Base-by-base conservation (phyloP, 2,888 invertebrate genomes). In the Nowickia ferox region DNA sequence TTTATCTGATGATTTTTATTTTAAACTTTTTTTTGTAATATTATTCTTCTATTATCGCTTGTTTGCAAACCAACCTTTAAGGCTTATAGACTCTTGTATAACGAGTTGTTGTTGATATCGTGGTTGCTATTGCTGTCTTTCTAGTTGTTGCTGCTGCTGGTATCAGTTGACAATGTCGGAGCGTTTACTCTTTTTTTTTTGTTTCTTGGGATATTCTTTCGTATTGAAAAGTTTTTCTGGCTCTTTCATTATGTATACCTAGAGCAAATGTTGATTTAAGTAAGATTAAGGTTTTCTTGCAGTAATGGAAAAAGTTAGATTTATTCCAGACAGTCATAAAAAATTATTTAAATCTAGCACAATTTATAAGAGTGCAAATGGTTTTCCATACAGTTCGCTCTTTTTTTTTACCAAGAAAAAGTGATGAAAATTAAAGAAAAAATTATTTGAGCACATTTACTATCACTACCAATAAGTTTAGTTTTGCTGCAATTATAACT, bases 1-100 rank as follows among this genome's bases (percentile, higher is more conserved):
- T 80, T 76, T 53, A 75, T 80, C 63, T 46, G 13, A 1, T 75
- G n/a, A 19, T 55, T 22, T 84, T 19, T 65, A 19, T 30, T 63
- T 59, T 71, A 68, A 38, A 8, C 10, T 9, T 17, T 51, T 15
- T 19, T 51, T 55, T 76, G 13, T 17, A 61, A 42, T 82, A 66
- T 71, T 19, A 59, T 78, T 78, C 77, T 78, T 69, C 30, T 83
- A 42, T 84, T 75, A 80, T 80, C 69, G 68, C 61, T 76, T 75
- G 61, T 84, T 74, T 84, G 61, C 40, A 19, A 57, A 66, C 48
- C n/a, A 66, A 72, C 72, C 82, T 83, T 71, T 71, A 77, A 65
- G 71, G 65, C 77, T 76, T 72, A 72, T 15, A 40, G 42, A 44
- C n/a, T 77, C n/a, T 61, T 68, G 53, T 75, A 75, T 8, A 68